phyloP scores from a whole-genome alignment of 2,797 vertebrate genomes.

The Etheostoma perlongum region DNA sequence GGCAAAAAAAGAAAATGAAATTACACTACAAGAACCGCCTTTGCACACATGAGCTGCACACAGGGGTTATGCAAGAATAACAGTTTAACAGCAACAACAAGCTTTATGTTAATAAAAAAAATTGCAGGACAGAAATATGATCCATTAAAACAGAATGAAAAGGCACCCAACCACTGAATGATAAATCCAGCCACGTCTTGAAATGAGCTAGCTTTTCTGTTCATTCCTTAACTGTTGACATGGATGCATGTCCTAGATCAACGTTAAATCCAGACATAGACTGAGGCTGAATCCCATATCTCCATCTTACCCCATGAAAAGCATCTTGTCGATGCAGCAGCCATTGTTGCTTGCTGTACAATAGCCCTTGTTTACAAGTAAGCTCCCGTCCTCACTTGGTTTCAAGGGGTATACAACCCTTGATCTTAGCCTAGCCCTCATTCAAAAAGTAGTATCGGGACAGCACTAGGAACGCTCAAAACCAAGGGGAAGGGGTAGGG shows the following conservation, averaged over 20 bases:
- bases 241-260: slow-evolving; percentile 7
- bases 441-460: too few relatives aligned
- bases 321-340: too few relatives aligned
- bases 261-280: slow-evolving; percentile 16
- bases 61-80: slow-evolving; percentile 4
- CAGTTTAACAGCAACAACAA: background rate
- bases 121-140: background rate
- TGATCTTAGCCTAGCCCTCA: too few relatives aligned
- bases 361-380: too few relatives aligned
- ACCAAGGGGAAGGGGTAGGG: too few relatives aligned
- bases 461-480: too few relatives aligned
- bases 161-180: background rate
- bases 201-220: background rate
- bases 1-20: slow-evolving; percentile 16
- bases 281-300: background rate
- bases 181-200: background rate
- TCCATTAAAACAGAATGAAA: background rate
- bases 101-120: rapidly evolving
- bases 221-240: slow-evolving; percentile 1
- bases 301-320: too few relatives aligned
- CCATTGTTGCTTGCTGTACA: too few relatives aligned
- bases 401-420: too few relatives aligned
- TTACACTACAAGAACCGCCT: slow-evolving; percentile 14
- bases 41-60: slow-evolving; percentile 17
- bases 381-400: too few relatives aligned